Evolutionary conservation across 2,797 vertebrate species (phyloP).

Genomic region (Propithecus deckenii): DNA sequence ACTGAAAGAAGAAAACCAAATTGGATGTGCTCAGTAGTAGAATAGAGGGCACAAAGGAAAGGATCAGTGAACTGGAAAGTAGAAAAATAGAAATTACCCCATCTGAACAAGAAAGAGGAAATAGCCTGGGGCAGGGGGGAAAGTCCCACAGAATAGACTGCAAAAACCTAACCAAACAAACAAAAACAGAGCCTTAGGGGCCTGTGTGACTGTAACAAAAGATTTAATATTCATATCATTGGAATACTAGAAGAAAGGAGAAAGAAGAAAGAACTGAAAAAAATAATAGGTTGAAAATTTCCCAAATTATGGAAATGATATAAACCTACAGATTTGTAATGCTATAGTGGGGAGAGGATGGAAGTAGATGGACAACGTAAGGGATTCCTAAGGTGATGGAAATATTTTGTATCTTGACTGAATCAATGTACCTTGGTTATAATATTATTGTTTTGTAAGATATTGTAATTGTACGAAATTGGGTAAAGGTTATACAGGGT

Average conservation of each 20-base stretch:
- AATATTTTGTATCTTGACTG: not conserved
- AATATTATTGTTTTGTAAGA: not conserved
- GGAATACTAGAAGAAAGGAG: not conserved
- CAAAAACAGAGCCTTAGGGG: not conserved
- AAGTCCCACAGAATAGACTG: not conserved
- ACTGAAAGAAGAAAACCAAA: not conserved
- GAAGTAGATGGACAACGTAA: not conserved
- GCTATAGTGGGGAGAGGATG: not conserved
- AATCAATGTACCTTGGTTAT: not conserved
- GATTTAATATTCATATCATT: not conserved
- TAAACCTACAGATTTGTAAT: not conserved
- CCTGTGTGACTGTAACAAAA: not conserved
- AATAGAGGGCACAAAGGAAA: not conserved
- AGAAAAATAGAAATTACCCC: not conserved
- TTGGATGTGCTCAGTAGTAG: not conserved
- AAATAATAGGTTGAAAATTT: not conserved
- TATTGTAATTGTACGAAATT: not conserved
- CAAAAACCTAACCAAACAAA: not conserved
- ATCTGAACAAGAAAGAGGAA: not conserved
- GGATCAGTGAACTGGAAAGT: not conserved
- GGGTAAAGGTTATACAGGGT: not conserved
- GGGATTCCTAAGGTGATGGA: not conserved
- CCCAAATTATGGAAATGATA: not conserved
- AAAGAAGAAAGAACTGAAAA: not conserved
- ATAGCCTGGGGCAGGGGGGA: not conserved